Percentiles rank a stretch among this genome's conserved stretches.
phyloP scores from a whole-genome alignment of 2,888 invertebrate genomes.

The Thymelicus lineola region DNA sequence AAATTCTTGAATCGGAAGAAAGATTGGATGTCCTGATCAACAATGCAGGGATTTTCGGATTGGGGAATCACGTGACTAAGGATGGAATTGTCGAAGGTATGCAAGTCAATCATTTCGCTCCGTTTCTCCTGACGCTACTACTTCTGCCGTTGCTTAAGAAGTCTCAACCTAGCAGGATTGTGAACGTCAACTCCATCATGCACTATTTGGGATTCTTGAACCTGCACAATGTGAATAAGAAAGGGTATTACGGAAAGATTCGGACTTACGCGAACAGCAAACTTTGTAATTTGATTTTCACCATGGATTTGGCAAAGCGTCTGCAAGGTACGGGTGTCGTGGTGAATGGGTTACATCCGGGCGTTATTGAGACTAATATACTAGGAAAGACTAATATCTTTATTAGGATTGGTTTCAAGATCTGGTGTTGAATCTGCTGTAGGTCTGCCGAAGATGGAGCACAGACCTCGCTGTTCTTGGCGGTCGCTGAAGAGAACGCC shows the following conservation, averaged over 20 bases:
- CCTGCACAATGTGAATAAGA: conserved; percentile 69
- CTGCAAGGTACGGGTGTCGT: conserved; percentile 81
- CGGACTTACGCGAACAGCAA: conserved; percentile 55
- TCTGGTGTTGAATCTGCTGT: conserved; percentile 52
- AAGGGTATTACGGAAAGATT: conserved; percentile 20
- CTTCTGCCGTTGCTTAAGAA: conserved; percentile 90
- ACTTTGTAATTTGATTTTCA: conserved; percentile 56
- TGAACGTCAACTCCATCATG: conserved; percentile 90
- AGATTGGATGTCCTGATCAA: conserved; percentile 92
- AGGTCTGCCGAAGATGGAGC: conserved; percentile 90
- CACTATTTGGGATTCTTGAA: conserved; percentile 88
- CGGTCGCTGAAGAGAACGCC: conserved; percentile 88
- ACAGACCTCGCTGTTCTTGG: conserved; percentile 88
- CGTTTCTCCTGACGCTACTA: conserved; percentile 94
- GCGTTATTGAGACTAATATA: conserved; percentile 90
- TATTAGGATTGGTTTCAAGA: conserved; percentile 19
- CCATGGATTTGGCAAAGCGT: conserved; percentile 56
- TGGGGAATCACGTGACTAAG: conserved; percentile 87
- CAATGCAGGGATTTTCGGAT: conserved; percentile 92
- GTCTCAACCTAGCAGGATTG: conserved; percentile 89
- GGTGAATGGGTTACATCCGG: conserved; percentile 92
- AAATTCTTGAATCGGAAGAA: conserved; percentile 87
- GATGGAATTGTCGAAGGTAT: conserved; percentile 93
- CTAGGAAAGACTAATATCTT: conserved; percentile 83
- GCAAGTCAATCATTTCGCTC: conserved; percentile 96